A percentile compares a stretch with the other conserved stretches of the same genome.
These are phyloP conservation scores for Orthosia gracilis DNA, from an alignment of 2,888 invertebrate species.

Conservation along the genomic window DNA sequence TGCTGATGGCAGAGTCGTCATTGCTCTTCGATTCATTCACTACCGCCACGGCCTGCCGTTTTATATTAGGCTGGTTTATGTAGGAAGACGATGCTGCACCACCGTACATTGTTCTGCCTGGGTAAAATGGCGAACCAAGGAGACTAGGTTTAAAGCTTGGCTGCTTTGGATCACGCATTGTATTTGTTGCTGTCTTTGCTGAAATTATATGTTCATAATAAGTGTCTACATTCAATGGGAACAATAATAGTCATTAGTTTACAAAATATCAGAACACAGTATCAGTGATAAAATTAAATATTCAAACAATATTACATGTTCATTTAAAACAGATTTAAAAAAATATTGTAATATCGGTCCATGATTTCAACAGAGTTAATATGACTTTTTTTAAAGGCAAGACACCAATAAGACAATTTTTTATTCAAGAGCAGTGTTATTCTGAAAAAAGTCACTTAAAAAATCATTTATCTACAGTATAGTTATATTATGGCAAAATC, in stretches of 20 bases:
- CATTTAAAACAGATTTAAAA: slow-evolving; percentile 2
- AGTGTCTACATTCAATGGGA: slow-evolving; percentile 15
- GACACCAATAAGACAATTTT: background rate
- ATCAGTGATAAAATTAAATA: background rate
- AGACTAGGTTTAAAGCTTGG: slow-evolving; percentile 80
- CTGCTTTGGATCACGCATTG: slow-evolving; percentile 80
- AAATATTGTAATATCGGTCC: background rate
- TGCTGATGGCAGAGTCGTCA: slow-evolving; percentile 89
- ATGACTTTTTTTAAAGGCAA: background rate
- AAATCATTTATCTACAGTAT: slow-evolving; percentile 9
- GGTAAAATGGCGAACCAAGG: slow-evolving; percentile 93
- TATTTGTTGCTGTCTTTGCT: slow-evolving; percentile 80
- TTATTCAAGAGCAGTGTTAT: background rate
- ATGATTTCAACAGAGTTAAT: slow-evolving; percentile 3
- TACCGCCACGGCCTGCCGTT: slow-evolving; percentile 71
- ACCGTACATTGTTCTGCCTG: slow-evolving; percentile 94
- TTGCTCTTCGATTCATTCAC: slow-evolving; percentile 73
- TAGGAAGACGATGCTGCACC: slow-evolving; percentile 93
- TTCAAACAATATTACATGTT: slow-evolving; percentile 6
- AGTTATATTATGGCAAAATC: background rate
- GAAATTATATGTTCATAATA: slow-evolving; percentile 62
- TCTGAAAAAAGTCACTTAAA: slow-evolving; percentile 17
- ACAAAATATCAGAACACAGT: slow-evolving; percentile 8
- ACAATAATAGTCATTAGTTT: slow-evolving; percentile 14
- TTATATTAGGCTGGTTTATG: slow-evolving; percentile 83